Percentiles rank a stretch among this genome's conserved stretches.
phyloP scores from a whole-genome alignment of 1,140 invertebrate species.

The Gyrodactylus salaris region DNA sequence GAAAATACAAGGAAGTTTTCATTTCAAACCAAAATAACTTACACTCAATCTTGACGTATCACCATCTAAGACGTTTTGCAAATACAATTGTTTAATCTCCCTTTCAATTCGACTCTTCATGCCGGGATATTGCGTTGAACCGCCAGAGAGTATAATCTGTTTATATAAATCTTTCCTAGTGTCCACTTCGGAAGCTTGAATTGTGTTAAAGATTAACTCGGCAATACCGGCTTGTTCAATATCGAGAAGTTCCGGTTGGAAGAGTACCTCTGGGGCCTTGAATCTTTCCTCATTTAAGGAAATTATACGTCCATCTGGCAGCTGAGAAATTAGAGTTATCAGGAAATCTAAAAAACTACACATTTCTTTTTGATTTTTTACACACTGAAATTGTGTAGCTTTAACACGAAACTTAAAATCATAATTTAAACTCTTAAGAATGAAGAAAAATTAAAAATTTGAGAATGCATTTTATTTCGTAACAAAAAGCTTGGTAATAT shows the following conservation, averaged over 20 bases:
- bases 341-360: too few relatives aligned
- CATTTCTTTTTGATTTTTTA: too few relatives aligned
- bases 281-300: conserved; percentile 81
- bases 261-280: conserved; percentile 81
- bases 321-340: too few relatives aligned
- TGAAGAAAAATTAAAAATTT: too few relatives aligned
- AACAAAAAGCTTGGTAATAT: too few relatives aligned
- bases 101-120: conserved; percentile 70
- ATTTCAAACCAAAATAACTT: too few relatives aligned
- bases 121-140: conserved; percentile 98
- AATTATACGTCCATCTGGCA: conserved; percentile 82
- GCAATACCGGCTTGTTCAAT: conserved; percentile 37
- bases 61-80: conserved; percentile 73
- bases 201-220: conserved; percentile 82
- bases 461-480: too few relatives aligned
- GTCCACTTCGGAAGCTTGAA: conserved; percentile 31
- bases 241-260: conserved; percentile 48
- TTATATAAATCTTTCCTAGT: conserved; percentile 85
- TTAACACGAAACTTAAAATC: too few relatives aligned
- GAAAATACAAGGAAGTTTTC: background rate
- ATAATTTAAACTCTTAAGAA: too few relatives aligned
- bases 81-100: conserved; percentile 87
- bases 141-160: conserved; percentile 84
- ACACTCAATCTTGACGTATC: conserved; percentile 56
- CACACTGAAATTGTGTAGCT: too few relatives aligned